Percentiles rank a stretch among this genome's conserved stretches.
These are phyloP conservation scores for Leucophenga maculata DNA, from an alignment of 2,888 invertebrate species.

Conservation along the genomic window DNA sequence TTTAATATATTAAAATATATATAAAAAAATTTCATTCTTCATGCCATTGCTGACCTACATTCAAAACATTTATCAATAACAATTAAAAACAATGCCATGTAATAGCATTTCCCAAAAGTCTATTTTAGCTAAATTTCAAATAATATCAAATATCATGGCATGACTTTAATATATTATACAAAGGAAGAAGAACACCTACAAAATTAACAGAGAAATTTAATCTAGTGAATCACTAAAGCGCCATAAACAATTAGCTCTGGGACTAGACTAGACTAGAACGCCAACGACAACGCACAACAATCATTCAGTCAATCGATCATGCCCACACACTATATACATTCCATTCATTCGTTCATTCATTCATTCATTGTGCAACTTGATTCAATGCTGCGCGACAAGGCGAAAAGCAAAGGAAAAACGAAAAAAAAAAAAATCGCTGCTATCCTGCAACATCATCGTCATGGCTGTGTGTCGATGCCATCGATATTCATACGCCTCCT, in stretches of 20 bases:
- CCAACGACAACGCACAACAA: not conserved
- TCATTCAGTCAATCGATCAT: not conserved
- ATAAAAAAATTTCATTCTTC: no score
- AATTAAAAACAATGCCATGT: no score
- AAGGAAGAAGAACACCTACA: not conserved
- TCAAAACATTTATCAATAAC: not conserved
- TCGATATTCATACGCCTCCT: slow-evolving; percentile 44
- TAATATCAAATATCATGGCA: not conserved
- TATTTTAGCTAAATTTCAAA: no score
- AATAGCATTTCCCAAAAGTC: no score
- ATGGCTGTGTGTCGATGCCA: not conserved
- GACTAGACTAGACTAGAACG: not conserved
- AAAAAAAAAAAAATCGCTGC: not conserved
- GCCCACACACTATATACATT: not conserved
- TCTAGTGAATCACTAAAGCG: slow-evolving; percentile 13
- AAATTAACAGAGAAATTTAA: slow-evolving; percentile 15
- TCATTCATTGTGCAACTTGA: not conserved
- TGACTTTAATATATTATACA: not conserved
- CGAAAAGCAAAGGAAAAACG: no score
- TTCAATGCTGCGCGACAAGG: not conserved
- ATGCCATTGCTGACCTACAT: no score
- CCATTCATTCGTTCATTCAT: not conserved
- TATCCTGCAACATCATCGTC: slow-evolving; percentile 8
- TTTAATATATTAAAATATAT: no score
- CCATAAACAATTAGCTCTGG: slow-evolving; percentile 24